Percentiles rank a stretch among this genome's conserved stretches.
Conservation (phyloP, 2,113 vertebrate genomes). For the Litocranius walleri region DNA sequence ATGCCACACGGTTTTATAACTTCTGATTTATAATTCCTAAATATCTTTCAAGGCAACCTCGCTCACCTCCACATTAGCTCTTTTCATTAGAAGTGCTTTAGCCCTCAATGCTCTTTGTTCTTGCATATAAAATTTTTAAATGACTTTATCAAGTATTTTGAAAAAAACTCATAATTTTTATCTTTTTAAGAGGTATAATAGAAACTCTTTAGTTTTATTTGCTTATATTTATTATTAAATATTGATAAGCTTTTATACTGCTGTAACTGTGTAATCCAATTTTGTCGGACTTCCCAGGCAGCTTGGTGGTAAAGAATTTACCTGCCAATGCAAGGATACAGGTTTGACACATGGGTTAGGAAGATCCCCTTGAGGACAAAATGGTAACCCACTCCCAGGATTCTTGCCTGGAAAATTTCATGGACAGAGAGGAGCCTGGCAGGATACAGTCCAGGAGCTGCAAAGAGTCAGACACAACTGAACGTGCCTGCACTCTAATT, state of each 20-base stretch:
- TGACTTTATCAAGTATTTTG: not conserved
- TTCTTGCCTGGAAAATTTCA: not conserved
- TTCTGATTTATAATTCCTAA: not conserved
- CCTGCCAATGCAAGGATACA: not conserved
- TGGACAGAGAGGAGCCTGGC: not conserved
- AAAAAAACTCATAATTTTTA: not conserved
- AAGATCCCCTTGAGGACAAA: not conserved
- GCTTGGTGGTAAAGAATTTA: not conserved
- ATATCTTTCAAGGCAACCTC: not conserved
- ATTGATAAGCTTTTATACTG: not conserved
- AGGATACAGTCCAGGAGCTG: not conserved
- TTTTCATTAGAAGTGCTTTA: not conserved
- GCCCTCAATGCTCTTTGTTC: accelerated
- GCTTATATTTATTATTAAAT: not conserved
- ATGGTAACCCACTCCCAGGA: not conserved
- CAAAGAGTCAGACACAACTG: not conserved
- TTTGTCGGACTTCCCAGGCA: not conserved
- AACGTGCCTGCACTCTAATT: not conserved
- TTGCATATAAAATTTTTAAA: not conserved
- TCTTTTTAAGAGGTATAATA: not conserved
- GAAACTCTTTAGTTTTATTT: not conserved
- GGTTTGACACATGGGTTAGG: not conserved
- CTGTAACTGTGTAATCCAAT: not conserved
- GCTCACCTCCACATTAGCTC: not conserved
- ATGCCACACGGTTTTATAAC: accelerated